A percentile compares a stretch with the other conserved stretches of the same genome.
phyloP scores from a whole-genome alignment of 2,888 invertebrate species.

The Clunio marinus region DNA sequence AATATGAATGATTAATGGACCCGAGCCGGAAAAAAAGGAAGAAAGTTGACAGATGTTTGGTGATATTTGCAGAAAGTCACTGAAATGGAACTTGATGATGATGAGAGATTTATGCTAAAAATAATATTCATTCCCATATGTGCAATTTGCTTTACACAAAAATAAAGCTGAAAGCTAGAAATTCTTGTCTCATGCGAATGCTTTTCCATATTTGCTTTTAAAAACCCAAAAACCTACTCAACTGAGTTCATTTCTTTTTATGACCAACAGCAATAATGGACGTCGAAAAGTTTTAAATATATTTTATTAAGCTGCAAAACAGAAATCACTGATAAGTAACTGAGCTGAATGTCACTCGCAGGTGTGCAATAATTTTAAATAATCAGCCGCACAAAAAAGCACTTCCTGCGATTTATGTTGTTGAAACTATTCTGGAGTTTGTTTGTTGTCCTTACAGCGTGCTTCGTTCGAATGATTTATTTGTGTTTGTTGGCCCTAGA shows the following conservation, averaged over 20 bases:
- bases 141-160: no score
- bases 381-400: slow-evolving; percentile 10
- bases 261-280: neutral
- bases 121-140: neutral
- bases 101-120: neutral
- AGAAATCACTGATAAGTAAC: slow-evolving; percentile 25
- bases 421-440: neutral
- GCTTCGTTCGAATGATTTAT: slow-evolving; percentile 6
- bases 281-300: neutral
- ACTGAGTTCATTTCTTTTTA: neutral
- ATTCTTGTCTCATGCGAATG: no score
- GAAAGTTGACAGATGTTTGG: slow-evolving; percentile 5
- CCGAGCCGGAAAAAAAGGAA: neutral
- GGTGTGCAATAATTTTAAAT: slow-evolving; percentile 28
- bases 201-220: no score
- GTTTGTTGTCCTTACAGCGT: neutral
- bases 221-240: no score
- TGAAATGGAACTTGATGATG: neutral
- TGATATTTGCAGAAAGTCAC: neutral
- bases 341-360: slow-evolving; percentile 2
- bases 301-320: neutral
- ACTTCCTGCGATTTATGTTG: neutral
- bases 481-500: neutral
- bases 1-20: slow-evolving; percentile 32
- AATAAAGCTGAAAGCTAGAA: no score